Base-by-base conservation (phyloP, 2,797 vertebrate species). In the Galaxias olidus region DNA sequence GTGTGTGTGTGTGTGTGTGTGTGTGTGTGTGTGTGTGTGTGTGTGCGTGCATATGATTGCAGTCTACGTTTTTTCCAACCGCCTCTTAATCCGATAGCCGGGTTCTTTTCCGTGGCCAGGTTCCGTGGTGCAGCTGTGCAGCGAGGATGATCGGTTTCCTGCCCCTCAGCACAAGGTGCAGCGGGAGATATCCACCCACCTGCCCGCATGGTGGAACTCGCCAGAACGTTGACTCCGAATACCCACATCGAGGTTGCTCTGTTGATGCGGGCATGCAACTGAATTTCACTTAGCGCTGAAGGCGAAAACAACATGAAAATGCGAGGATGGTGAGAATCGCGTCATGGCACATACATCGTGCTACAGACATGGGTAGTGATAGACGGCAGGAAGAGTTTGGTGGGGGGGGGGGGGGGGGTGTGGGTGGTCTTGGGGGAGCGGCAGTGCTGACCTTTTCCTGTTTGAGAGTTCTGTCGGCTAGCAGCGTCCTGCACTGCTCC, bases 111-210 rank as follows among this genome's bases (percentile, higher is more conserved):
- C 69, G 63, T 46, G 61, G 67, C 67, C 59, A 69, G 14, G 54
- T 68, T 75, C 79, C 74, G 76, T 65, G 70, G 70, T 76, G 73
- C 71, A 78, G 74, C 76, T 82, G 56, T 73, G 75, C 74, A 77
- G 83, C 17, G 10, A 74, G 79, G 71, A 65, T 84, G 77, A 82
- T 83, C 72, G 79, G 20, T 69, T 83, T 82, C 67, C 62, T 81
- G 75, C 71, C 81, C 78, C 77, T 74, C 65, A 82, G 80, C 80
- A 77, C 83, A 79, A 88, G 85, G 81, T 89, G 84, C 81, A 75
- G 74, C 61, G 53, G 49, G 75, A 81, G 84, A 87, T 86, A 85
- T 82, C 68, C 68, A 81, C 69, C 66, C 72, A 74, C 74, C 67
- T 52, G 64, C 66, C 76, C 71, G 63, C 58, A 59, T 68, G 71